These are phyloP conservation scores for Orcinus orca DNA, from an alignment of 2,113 vertebrate species.

Conservation along the genomic window DNA sequence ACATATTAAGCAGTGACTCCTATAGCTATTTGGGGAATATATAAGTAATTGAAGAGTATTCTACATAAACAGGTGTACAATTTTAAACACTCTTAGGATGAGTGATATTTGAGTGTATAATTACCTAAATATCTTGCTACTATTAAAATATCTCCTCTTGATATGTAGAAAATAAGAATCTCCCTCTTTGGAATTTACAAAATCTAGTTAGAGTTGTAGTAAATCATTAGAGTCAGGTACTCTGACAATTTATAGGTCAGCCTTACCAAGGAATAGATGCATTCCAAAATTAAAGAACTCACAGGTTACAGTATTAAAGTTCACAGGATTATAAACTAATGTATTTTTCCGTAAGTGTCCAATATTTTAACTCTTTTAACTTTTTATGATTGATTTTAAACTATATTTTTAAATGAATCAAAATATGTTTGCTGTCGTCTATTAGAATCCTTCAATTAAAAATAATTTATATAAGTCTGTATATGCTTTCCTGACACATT, in stretches of 20 bases:
- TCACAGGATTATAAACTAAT: neutral
- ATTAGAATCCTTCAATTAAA: neutral
- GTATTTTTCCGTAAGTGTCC: neutral
- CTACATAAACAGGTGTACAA: neutral
- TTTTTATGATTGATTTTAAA: neutral
- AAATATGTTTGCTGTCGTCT: neutral
- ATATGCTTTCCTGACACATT: neutral
- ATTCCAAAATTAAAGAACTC: neutral
- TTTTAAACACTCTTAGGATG: neutral
- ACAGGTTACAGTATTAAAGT: neutral
- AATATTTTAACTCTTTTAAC: neutral
- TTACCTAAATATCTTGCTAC: neutral
- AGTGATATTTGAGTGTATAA: neutral
- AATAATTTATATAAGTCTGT: neutral
- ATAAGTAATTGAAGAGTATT: neutral
- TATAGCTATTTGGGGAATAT: neutral
- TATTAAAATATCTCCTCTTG: neutral
- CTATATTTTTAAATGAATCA: neutral
- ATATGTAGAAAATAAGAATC: neutral
- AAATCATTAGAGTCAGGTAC: neutral
- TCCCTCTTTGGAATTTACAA: neutral
- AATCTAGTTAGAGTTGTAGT: neutral
- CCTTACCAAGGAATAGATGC: neutral
- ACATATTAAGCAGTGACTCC: neutral
- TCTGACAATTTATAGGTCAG: neutral